Evolutionary conservation across 1,140 invertebrate genomes (phyloP).

Genomic region (Maniola jurtina): DNA sequence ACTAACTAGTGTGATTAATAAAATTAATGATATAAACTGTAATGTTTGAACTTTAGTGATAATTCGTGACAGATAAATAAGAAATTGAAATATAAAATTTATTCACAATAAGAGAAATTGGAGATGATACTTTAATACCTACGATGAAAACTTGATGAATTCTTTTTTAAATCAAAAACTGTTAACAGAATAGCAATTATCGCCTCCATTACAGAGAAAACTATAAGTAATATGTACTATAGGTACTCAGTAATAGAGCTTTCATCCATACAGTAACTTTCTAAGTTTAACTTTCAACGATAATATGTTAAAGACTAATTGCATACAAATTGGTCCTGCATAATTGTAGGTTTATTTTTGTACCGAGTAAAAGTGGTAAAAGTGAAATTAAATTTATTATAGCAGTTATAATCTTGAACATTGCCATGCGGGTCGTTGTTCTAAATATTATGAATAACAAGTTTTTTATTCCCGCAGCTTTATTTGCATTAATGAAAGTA

Average conservation of each 20-base stretch:
- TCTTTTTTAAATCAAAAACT: too few relatives aligned
- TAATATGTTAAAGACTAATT: conserved; percentile 17
- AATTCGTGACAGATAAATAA: too few relatives aligned
- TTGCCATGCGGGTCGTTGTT: conserved; percentile 61
- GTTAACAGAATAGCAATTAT: not conserved
- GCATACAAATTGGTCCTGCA: conserved; percentile 29
- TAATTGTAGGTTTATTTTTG: conserved; percentile 33
- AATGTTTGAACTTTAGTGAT: too few relatives aligned
- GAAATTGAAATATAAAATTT: too few relatives aligned
- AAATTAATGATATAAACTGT: too few relatives aligned
- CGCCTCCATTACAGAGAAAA: not conserved
- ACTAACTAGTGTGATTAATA: too few relatives aligned
- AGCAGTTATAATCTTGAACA: conserved; percentile 60
- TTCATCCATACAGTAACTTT: conserved; percentile 16
- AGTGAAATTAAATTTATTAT: conserved; percentile 73
- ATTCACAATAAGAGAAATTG: too few relatives aligned
- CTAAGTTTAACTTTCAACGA: conserved; percentile 15
- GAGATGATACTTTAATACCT: too few relatives aligned
- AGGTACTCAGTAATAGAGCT: not conserved
- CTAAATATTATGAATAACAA: conserved; percentile 49
- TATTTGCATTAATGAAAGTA: conserved; percentile 54
- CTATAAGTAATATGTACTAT: not conserved
- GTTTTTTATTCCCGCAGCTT: conserved; percentile 51
- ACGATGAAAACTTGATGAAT: too few relatives aligned
- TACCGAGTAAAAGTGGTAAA: conserved; percentile 69